Percentiles rank a stretch among this genome's conserved stretches.
Conservation (phyloP, 2,797 vertebrate genomes). For the Alectoris magna region DNA sequence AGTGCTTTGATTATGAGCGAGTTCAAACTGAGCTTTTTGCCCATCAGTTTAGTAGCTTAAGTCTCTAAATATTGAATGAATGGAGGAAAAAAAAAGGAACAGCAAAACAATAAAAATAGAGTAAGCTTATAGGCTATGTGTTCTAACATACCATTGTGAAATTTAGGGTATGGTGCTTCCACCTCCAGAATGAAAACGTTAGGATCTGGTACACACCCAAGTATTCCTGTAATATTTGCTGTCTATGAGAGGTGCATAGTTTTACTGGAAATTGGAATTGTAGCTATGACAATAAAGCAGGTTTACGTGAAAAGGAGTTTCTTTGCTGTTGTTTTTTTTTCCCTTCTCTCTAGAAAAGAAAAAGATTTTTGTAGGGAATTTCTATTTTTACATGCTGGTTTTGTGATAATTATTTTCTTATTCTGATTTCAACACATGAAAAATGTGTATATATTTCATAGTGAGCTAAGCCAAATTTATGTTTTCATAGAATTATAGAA, state of each 20-base stretch:
- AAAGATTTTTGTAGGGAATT: background rate
- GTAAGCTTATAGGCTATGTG: background rate
- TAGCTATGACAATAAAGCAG: background rate
- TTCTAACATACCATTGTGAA: background rate
- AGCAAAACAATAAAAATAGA: background rate
- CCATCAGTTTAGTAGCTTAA: background rate
- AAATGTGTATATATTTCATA: background rate
- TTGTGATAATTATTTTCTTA: background rate
- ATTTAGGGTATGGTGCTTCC: background rate
- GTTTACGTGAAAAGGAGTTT: background rate
- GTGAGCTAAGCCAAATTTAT: background rate
- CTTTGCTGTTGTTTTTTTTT: background rate
- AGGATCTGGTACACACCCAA: background rate
- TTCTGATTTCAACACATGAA: background rate
- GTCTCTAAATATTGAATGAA: background rate
- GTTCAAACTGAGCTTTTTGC: background rate
- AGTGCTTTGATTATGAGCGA: background rate
- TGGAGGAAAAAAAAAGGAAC: background rate
- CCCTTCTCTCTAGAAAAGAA: background rate
- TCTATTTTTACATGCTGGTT: background rate
- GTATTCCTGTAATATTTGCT: constrained; percentile 4
- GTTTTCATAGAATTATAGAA: background rate
- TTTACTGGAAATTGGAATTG: background rate
- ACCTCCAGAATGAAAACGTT: background rate
- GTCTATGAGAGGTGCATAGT: background rate